Evolutionary conservation across 2,797 vertebrate genomes (phyloP).

Genomic region (Anolis apletophallus): DNA sequence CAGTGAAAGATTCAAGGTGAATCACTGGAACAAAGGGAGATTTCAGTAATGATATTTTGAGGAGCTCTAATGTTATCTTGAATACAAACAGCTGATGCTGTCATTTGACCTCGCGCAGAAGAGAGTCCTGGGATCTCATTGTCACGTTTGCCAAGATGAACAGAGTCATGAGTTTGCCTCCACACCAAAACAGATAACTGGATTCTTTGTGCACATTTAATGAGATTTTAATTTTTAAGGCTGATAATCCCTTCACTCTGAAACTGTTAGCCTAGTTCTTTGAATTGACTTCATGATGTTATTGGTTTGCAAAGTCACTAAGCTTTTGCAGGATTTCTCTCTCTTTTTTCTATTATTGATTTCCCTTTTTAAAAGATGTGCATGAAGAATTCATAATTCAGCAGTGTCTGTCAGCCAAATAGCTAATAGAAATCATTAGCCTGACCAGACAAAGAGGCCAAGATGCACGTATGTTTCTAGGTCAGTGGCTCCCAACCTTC

Average conservation of each 20-base stretch:
- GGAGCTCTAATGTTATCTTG: background rate
- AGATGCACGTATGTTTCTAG: background rate
- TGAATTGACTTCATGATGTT: background rate
- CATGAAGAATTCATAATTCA: background rate
- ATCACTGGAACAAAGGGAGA: background rate
- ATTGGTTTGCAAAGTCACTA: background rate
- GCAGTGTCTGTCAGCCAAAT: background rate
- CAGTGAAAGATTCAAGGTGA: background rate
- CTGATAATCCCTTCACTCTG: background rate
- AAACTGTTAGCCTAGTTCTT: background rate
- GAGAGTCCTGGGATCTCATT: background rate
- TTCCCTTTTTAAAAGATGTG: background rate
- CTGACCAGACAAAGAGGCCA: background rate
- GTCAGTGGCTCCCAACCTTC: too few relatives aligned
- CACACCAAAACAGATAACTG: background rate
- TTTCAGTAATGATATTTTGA: background rate
- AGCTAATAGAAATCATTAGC: background rate
- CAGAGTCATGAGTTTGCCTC: background rate
- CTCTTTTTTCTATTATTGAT: background rate
- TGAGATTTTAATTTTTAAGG: conserved; percentile 10
- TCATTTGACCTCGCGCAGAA: background rate
- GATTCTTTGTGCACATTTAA: conserved; percentile 1
- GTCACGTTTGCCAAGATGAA: background rate
- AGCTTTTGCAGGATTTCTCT: background rate
- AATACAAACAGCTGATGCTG: background rate